Evolutionary conservation across 2,113 vertebrate species (phyloP).

Genomic region (Lanius collurio): DNA sequence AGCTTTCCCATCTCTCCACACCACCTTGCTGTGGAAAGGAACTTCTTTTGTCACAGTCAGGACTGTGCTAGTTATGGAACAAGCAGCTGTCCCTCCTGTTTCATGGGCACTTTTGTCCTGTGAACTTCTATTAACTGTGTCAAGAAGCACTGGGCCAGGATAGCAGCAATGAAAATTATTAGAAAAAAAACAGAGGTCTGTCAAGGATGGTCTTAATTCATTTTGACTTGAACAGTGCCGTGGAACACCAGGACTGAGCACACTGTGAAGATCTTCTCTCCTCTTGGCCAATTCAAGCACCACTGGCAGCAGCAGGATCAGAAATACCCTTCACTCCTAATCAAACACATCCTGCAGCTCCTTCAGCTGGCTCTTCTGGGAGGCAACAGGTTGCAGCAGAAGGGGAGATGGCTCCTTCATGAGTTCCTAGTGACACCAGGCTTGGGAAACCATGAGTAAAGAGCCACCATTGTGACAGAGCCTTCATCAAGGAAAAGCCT

Average conservation of each 20-base stretch:
- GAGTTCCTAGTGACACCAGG: neutral
- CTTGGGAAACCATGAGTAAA: neutral
- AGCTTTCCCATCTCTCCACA: neutral
- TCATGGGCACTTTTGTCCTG: neutral
- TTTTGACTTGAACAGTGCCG: neutral
- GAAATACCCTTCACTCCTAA: neutral
- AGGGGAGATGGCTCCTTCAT: neutral
- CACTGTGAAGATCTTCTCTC: rapidly evolving
- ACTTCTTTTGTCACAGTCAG: neutral
- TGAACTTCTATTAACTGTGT: neutral
- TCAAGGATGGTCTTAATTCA: neutral
- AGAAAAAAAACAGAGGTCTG: neutral
- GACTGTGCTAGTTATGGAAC: neutral
- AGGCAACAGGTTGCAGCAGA: neutral
- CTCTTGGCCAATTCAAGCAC: neutral
- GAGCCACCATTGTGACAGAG: neutral
- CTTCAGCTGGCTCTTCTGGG: neutral
- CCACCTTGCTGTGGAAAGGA: neutral
- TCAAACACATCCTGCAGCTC: neutral
- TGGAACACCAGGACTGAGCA: neutral
- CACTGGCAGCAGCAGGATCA: neutral
- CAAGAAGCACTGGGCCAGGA: neutral
- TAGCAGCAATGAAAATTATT: neutral
- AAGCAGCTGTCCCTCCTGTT: neutral
- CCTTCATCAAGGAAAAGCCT: neutral